phyloP scores from a whole-genome alignment of 2,888 invertebrate species.

The Cephus sareptanus region DNA sequence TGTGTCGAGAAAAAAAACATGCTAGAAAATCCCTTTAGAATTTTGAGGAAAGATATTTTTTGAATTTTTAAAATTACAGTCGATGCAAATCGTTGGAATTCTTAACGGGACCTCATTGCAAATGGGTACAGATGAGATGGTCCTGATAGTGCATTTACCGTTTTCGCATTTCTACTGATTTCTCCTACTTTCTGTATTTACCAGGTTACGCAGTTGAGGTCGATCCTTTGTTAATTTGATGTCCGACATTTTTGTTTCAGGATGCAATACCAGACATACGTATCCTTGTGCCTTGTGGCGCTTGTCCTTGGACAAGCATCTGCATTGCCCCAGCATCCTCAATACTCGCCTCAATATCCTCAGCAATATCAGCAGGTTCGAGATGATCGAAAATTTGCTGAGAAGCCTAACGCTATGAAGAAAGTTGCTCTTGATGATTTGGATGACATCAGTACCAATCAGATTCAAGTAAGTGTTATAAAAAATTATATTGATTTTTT shows the following conservation, averaged over 20 bases:
- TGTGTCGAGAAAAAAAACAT: not conserved
- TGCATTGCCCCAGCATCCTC: conserved; percentile 60
- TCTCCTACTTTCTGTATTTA: not conserved
- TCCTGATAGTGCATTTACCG: not conserved
- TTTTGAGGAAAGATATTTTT: not conserved
- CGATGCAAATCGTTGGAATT: conserved; percentile 14
- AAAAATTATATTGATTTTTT: conserved; percentile 3
- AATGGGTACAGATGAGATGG: not conserved
- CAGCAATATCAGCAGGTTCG: conserved; percentile 64
- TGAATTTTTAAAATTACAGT: not conserved
- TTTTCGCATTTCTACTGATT: conserved; percentile 3
- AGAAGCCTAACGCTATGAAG: conserved; percentile 89
- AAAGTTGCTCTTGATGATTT: conserved; percentile 86
- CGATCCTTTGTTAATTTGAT: not conserved
- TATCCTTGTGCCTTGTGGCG: conserved; percentile 78
- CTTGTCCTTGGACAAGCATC: conserved; percentile 66
- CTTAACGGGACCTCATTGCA: conserved; percentile 17
- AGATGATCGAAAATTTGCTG: conserved; percentile 84
- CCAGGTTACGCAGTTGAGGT: not conserved
- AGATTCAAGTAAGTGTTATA: conserved; percentile 70
- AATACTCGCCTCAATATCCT: conserved; percentile 52
- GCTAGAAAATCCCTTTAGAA: not conserved
- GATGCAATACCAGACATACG: conserved; percentile 75
- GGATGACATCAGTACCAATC: conserved; percentile 84
- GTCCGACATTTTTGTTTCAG: conserved; percentile 44